Percentiles rank a stretch among this genome's conserved stretches.
These are phyloP conservation scores for Enoplosus armatus DNA, from an alignment of 2,797 vertebrate genomes.

Conservation along the genomic window DNA sequence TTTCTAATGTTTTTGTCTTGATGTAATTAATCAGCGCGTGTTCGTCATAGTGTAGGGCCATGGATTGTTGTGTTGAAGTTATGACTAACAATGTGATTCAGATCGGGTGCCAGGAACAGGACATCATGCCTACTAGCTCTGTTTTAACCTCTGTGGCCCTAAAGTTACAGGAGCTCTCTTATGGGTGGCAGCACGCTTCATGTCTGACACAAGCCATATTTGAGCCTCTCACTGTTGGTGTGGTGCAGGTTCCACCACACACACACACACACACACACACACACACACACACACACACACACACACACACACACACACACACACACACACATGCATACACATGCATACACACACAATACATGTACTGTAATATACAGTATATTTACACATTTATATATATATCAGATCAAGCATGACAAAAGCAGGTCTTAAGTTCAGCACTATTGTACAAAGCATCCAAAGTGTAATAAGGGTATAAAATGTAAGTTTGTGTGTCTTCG, in stretches of 20 bases:
- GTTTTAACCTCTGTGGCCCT: slow-evolving; percentile 70
- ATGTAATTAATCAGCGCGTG: slow-evolving; percentile 54
- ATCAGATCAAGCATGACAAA: slow-evolving; percentile 83
- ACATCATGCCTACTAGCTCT: slow-evolving; percentile 55
- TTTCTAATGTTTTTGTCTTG: slow-evolving; percentile 39
- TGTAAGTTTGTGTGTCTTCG: slow-evolving; percentile 76
- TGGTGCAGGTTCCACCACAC: slow-evolving; percentile 86
- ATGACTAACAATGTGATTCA: slow-evolving; percentile 57
- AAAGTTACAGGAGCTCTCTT: slow-evolving; percentile 76
- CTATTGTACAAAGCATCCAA: slow-evolving; percentile 86
- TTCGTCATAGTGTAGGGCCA: slow-evolving; percentile 64
- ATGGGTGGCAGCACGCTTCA: slow-evolving; percentile 74
- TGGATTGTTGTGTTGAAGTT: slow-evolving; percentile 48
- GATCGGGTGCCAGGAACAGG: slow-evolving; percentile 53
- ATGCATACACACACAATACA: slow-evolving; percentile 24
- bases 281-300: slow-evolving; percentile 43
- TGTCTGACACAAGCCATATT: slow-evolving; percentile 79
- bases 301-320: slow-evolving; percentile 34
- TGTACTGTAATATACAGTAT: slow-evolving; percentile 72
- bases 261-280: slow-evolving; percentile 35
- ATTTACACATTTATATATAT: slow-evolving; percentile 78
- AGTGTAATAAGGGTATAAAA: slow-evolving; percentile 82
- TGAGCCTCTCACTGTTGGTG: slow-evolving; percentile 82
- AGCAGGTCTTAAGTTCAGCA: slow-evolving; percentile 88
- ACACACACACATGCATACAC: slow-evolving; percentile 30